Percentiles rank a stretch among this genome's conserved stretches.
phyloP scores from a whole-genome alignment of 2,113 vertebrate species.

The Pagrus major region DNA sequence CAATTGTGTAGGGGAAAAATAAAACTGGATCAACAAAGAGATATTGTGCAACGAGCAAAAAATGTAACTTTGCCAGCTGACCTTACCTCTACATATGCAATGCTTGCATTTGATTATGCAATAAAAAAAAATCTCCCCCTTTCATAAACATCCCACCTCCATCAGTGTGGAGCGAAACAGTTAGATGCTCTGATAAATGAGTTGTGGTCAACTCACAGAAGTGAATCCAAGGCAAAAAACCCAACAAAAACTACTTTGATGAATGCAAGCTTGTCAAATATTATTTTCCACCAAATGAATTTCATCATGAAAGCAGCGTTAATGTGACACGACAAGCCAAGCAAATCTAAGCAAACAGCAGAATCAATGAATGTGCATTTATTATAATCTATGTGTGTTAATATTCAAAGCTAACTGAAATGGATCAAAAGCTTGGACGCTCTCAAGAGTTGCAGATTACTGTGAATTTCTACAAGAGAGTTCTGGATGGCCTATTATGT shows the following conservation, averaged over 20 bases:
- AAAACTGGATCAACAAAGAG: slow-evolving; percentile 41
- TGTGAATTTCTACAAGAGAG: slow-evolving; percentile 13
- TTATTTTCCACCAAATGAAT: slow-evolving; percentile 62
- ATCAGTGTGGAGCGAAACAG: slow-evolving; percentile 24
- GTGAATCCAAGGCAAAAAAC: slow-evolving; percentile 13
- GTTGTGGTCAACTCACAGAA: slow-evolving; percentile 22
- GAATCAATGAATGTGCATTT: slow-evolving; percentile 23
- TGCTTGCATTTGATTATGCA: slow-evolving; percentile 40
- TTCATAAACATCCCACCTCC: slow-evolving; percentile 10
- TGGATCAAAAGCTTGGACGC: slow-evolving; percentile 41
- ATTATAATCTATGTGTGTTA: slow-evolving; percentile 22
- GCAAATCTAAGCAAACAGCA: slow-evolving; percentile 48
- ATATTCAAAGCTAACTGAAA: slow-evolving; percentile 52
- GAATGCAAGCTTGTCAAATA: slow-evolving; percentile 54
- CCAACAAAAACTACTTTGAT: slow-evolving; percentile 40
- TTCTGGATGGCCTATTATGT: not conserved
- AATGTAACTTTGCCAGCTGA: slow-evolving; percentile 13
- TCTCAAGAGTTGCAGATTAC: slow-evolving; percentile 12
- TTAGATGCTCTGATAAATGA: slow-evolving; percentile 3
- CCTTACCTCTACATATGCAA: slow-evolving; percentile 40
- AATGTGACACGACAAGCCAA: slow-evolving; percentile 53
- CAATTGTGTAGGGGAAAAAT: slow-evolving; percentile 41
- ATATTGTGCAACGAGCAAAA: slow-evolving; percentile 56
- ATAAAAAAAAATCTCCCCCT: not conserved
- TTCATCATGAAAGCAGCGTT: slow-evolving; percentile 46